These are phyloP conservation scores for Zenarchopterus dispar DNA, from an alignment of 2,797 vertebrate genomes.

Conservation along the genomic window DNA sequence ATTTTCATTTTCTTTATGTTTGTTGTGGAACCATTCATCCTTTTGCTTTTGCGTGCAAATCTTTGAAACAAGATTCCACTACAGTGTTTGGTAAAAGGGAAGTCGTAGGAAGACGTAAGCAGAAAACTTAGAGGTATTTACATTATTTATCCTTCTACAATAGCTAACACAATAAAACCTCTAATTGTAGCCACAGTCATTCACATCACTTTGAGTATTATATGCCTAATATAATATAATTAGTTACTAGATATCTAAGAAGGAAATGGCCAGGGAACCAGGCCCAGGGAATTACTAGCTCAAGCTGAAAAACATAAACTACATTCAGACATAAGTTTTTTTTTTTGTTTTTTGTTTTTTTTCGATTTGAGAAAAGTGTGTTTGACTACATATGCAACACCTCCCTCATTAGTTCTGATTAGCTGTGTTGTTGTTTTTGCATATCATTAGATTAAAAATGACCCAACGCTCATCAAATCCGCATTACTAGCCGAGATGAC, in stretches of 20 bases:
- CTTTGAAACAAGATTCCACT: not conserved
- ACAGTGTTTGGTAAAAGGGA: not conserved
- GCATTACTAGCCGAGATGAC: constrained; percentile 40
- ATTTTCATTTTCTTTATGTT: not conserved
- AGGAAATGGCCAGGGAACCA: constrained; percentile 57
- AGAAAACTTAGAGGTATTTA: constrained; percentile 1
- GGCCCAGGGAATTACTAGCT: constrained; percentile 31
- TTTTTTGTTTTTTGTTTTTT: not conserved
- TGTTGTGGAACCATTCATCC: not conserved
- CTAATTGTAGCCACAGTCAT: constrained; percentile 31
- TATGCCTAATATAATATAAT: constrained; percentile 49
- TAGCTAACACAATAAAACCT: constrained; percentile 46
- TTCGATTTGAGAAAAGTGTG: not conserved
- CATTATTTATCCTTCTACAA: constrained; percentile 22
- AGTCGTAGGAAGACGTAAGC: constrained; percentile 6
- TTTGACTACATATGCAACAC: too few relatives aligned
- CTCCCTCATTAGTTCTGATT: too few relatives aligned
- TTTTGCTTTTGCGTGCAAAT: not conserved
- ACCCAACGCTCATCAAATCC: constrained; percentile 12
- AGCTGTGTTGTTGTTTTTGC: too few relatives aligned
- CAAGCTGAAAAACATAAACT: not conserved
- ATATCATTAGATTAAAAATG: too few relatives aligned
- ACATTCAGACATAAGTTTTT: too few relatives aligned
- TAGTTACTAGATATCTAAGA: constrained; percentile 67
- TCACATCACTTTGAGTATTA: constrained; percentile 22